Base-by-base conservation (phyloP, 2,113 vertebrate genomes). In the Pseudopodoces humilis region DNA sequence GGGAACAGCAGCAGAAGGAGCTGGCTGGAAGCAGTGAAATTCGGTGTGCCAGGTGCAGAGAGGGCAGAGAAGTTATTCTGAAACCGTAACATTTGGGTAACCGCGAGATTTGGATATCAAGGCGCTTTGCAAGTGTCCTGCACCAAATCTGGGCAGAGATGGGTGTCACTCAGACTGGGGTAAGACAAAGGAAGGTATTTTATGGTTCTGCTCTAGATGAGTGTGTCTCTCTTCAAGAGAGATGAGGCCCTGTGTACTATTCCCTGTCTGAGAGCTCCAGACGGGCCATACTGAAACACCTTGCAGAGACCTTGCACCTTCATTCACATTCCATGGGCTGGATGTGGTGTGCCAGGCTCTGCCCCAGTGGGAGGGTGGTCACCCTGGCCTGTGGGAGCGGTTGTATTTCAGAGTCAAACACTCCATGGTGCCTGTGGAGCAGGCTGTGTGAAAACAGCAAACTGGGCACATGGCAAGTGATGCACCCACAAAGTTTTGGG, bases 331-430 rank as follows among this genome's bases (percentile, higher is more conserved):
- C 2, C 8, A 7, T 22, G 53, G 18, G 56, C 43, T 44, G 65
- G 41, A 19, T 2, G 37, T 2, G 3, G 5, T 4, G 4, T 46
- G 28, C 12, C 13, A 27, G 53, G 27, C 13, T 0, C 19, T 7
- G 43, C 64, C 44, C 55, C 31, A 7, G 35, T 3, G 20, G 19
- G 59, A 39, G 37, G 18, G 15, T 37, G 37, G 44, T n/a, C 3
- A 13, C 22, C 0, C 0, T 23, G 46, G 28, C 58, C 55, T 15
- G 8, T 14, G 50, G 56, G 15, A 90, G 17, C 7, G 0, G 3
- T 13, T n/a, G 33, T 33, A 1, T 37, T 49, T 37, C 11, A 13
- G 30, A 41, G 35, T 43, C 27, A 7, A 2, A 23, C 44, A 0
- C 13, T 13, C n/a, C 1, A 0, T 9, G 28, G 65, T 46, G 46